A percentile compares a stretch with the other conserved stretches of the same genome.
Evolutionary conservation across 2,888 invertebrate species (phyloP).

Genomic region (Spicauda simplicius): DNA sequence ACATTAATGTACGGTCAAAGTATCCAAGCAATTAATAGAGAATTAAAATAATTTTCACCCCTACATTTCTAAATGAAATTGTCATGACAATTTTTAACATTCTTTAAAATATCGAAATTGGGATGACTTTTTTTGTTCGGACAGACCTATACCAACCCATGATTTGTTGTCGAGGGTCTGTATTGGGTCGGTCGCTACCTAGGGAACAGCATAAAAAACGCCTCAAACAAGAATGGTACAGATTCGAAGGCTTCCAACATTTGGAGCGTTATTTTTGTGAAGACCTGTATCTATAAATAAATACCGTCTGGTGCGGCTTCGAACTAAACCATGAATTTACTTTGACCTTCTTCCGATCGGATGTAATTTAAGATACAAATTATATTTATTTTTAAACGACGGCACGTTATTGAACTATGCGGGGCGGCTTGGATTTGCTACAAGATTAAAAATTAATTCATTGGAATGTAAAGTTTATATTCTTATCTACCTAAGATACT

Average conservation of each 20-base stretch:
- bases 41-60: background rate
- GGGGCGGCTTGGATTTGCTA: conserved; percentile 1
- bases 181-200: conserved; percentile 51
- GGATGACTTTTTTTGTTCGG: conserved; percentile 21
- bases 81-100: conserved; percentile 9
- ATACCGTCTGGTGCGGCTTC: conserved; percentile 62
- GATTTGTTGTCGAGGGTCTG: conserved; percentile 54
- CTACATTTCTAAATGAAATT: background rate
- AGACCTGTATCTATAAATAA: conserved; percentile 70
- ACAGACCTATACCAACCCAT: conserved; percentile 70
- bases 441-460: background rate
- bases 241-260: conserved; percentile 67
- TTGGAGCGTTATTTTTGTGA: conserved; percentile 70
- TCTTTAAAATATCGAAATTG: conserved; percentile 32
- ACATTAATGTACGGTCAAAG: conserved; percentile 6
- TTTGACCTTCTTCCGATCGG: conserved; percentile 53
- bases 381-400: conserved; percentile 23
- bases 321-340: conserved; percentile 51
- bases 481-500: background rate
- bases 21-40: background rate
- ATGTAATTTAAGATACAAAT: conserved; percentile 33
- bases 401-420: conserved; percentile 4
- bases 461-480: background rate
- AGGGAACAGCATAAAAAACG: conserved; percentile 45
- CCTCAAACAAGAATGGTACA: conserved; percentile 28